Evolutionary conservation across 2,797 vertebrate genomes (phyloP).

Genomic region (Sus cebifrons): DNA sequence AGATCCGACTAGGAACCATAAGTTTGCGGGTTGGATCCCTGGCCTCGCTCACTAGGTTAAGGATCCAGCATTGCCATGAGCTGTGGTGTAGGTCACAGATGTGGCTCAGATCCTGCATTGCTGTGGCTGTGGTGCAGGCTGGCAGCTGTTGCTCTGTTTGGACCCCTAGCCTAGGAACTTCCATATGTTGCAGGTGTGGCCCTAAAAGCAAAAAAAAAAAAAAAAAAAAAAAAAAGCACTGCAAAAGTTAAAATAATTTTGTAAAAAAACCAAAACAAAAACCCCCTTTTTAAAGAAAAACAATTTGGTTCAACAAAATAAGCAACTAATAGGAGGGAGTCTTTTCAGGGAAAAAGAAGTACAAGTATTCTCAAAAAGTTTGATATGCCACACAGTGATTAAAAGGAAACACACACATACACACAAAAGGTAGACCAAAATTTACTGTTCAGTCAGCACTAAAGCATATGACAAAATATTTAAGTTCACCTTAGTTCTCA

Average conservation of each 20-base stretch:
- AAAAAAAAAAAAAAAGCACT: too few relatives aligned
- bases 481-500: constrained; percentile 53
- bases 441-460: constrained; percentile 20
- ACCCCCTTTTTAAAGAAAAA: neutral
- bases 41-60: too few relatives aligned
- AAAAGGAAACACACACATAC: neutral
- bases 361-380: neutral
- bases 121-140: too few relatives aligned
- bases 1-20: too few relatives aligned
- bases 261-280: neutral
- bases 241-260: constrained; percentile 32
- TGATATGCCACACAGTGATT: neutral
- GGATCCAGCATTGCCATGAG: too few relatives aligned
- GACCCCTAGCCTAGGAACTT: too few relatives aligned
- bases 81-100: too few relatives aligned
- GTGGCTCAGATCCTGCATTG: too few relatives aligned
- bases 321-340: neutral
- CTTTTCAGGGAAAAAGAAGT: neutral
- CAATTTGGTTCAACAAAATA: constrained; percentile 50
- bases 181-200: too few relatives aligned
- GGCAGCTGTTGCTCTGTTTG: too few relatives aligned
- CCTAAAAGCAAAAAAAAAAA: too few relatives aligned
- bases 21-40: too few relatives aligned
- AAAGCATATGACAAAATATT: constrained; percentile 17
- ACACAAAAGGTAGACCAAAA: neutral